Evolutionary conservation across 64 coral and sea anemone species (phyloP).

Genomic region (Anthopleura sola): DNA sequence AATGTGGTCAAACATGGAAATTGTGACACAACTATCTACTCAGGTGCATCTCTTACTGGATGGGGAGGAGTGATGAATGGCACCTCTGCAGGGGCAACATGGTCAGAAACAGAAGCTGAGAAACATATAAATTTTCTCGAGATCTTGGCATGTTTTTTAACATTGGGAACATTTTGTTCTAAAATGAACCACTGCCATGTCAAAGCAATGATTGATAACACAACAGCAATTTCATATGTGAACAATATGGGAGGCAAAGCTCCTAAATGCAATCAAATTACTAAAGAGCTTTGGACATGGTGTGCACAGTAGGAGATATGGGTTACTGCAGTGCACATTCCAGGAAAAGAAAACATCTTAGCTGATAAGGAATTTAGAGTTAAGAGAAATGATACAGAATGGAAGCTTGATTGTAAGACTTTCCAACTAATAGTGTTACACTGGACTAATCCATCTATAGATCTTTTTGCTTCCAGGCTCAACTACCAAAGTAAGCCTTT

Average conservation of each 20-base stretch:
- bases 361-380: constrained; percentile 44
- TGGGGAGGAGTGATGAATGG: constrained; percentile 27
- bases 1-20: constrained; percentile 1
- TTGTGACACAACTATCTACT: constrained; percentile 13
- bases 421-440: constrained; percentile 15
- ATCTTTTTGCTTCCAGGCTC: constrained; percentile 47
- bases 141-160: constrained; percentile 26
- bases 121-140: constrained; percentile 51
- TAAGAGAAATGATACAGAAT: constrained; percentile 48
- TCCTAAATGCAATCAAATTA: constrained; percentile 22
- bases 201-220: constrained; percentile 55
- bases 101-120: constrained; percentile 23
- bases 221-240: constrained; percentile 36
- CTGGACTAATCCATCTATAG: not conserved
- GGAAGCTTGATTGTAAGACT: constrained; percentile 33
- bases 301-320: constrained; percentile 26
- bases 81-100: constrained; percentile 4
- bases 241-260: constrained; percentile 49
- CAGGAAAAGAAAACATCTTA: constrained; percentile 27
- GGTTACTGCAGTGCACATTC: constrained; percentile 67
- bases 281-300: constrained; percentile 22
- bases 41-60: constrained; percentile 18
- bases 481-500: constrained; percentile 22
- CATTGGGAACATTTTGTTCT: constrained; percentile 35
- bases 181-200: constrained; percentile 35